phyloP scores from a whole-genome alignment of 2,797 vertebrate genomes.

The Masticophis lateralis region DNA sequence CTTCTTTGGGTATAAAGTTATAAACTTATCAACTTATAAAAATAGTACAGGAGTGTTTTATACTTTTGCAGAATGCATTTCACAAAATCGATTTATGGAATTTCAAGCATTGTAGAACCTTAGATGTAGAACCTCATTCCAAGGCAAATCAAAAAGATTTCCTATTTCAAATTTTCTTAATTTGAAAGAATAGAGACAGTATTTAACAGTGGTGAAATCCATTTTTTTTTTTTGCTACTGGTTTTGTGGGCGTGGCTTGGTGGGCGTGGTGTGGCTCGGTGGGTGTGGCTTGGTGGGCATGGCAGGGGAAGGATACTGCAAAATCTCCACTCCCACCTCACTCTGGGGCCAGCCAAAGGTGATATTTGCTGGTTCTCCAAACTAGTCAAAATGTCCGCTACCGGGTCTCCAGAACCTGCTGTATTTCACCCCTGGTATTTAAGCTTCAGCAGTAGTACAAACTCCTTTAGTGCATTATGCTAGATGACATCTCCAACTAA shows the following conservation, averaged over 20 bases:
- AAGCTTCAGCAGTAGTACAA: background rate
- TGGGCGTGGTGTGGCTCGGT: too few species aligned
- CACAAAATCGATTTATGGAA: background rate
- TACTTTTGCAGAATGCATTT: background rate
- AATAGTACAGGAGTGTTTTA: background rate
- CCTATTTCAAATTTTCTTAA: background rate
- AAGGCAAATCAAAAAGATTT: background rate
- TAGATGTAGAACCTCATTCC: background rate
- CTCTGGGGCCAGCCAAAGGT: too few species aligned
- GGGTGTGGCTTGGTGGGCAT: too few species aligned
- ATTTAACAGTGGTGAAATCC: too few species aligned
- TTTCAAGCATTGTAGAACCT: background rate
- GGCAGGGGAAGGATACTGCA: too few species aligned
- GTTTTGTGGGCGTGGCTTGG: too few species aligned
- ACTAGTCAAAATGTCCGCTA: too few species aligned
- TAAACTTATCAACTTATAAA: background rate
- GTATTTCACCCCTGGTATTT: background rate
- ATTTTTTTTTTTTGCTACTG: too few species aligned
- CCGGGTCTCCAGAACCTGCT: too few species aligned
- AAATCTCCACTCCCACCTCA: too few species aligned
- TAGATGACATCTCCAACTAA: constrained; percentile 57
- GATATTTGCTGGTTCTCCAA: too few species aligned
- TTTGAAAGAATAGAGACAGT: background rate
- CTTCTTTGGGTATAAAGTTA: too few species aligned
- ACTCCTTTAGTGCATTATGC: background rate